Conservation (phyloP, 2,888 invertebrate species). For the Taphrorychus bicolor region DNA sequence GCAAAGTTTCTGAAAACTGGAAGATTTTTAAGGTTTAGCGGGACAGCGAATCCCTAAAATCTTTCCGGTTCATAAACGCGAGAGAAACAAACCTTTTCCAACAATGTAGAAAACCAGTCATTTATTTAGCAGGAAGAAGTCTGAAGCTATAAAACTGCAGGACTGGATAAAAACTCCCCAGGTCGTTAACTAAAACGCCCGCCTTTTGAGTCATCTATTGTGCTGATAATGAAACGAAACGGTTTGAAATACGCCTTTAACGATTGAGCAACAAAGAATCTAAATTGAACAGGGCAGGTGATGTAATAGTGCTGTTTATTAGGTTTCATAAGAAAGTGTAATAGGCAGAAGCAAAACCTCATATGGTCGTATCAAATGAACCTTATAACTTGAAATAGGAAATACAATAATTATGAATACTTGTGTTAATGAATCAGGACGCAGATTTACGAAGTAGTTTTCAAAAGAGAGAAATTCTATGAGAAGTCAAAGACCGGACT, state of each 20-base stretch:
- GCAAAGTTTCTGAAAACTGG: neutral
- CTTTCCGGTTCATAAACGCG: neutral
- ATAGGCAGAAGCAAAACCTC: no score
- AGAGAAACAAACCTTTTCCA: constrained; percentile 7
- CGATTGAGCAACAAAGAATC: constrained; percentile 1
- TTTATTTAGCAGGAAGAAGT: constrained; percentile 8
- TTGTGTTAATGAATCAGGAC: no score
- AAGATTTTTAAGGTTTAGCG: neutral
- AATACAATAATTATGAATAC: no score
- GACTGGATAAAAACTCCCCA: constrained; percentile 28
- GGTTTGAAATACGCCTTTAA: constrained; percentile 8
- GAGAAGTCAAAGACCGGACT: no score
- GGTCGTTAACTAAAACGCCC: constrained; percentile 24
- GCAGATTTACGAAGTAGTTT: no score
- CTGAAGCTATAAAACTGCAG: constrained; percentile 10
- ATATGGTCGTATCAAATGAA: no score
- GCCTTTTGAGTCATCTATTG: constrained; percentile 17
- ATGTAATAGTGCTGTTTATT: neutral
- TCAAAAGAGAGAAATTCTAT: no score
- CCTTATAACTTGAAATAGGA: no score
- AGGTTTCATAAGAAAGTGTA: neutral
- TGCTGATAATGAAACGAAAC: constrained; percentile 13
- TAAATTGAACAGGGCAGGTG: neutral
- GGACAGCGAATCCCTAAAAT: neutral
- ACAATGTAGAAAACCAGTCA: constrained; percentile 10